Conservation (phyloP, 1,140 invertebrate species). For the Aphelinus atriplicis region DNA sequence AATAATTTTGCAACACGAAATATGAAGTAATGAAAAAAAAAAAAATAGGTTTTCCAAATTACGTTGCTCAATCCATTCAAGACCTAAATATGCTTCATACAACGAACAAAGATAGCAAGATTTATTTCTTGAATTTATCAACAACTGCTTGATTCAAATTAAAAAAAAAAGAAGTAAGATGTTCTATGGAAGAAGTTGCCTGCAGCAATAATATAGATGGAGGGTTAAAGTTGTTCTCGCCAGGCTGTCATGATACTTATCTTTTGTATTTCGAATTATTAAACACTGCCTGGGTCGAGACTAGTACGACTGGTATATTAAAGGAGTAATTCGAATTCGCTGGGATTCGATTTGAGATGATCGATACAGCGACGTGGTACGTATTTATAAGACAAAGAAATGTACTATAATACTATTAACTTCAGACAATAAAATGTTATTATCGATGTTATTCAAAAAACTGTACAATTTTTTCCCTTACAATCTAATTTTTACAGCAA, state of each 20-base stretch:
- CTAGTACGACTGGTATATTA: slow-evolving; percentile 28
- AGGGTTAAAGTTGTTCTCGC: slow-evolving; percentile 11
- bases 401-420: slow-evolving; percentile 59
- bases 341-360: slow-evolving; percentile 43
- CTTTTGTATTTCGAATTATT: slow-evolving; percentile 43
- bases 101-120: slow-evolving; percentile 22
- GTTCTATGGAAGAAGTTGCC: not conserved
- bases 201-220: slow-evolving; percentile 13
- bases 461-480: slow-evolving; percentile 33
- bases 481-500: too few relatives aligned
- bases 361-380: slow-evolving; percentile 45
- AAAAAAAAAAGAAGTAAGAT: not conserved
- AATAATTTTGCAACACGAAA: slow-evolving; percentile 12
- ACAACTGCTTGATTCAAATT: not conserved
- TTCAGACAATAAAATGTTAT: slow-evolving; percentile 67
- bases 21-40: not conserved
- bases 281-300: slow-evolving; percentile 49
- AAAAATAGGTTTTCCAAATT: not conserved
- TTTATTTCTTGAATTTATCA: slow-evolving; percentile 1
- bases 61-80: slow-evolving; percentile 11
- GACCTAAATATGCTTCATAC: slow-evolving; percentile 10
- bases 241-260: slow-evolving; percentile 19
- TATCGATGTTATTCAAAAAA: slow-evolving; percentile 61
- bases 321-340: slow-evolving; percentile 23
- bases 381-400: slow-evolving; percentile 43